These are phyloP conservation scores for Acanthisitta chloris DNA, from an alignment of 2,113 vertebrate species.

Conservation along the genomic window DNA sequence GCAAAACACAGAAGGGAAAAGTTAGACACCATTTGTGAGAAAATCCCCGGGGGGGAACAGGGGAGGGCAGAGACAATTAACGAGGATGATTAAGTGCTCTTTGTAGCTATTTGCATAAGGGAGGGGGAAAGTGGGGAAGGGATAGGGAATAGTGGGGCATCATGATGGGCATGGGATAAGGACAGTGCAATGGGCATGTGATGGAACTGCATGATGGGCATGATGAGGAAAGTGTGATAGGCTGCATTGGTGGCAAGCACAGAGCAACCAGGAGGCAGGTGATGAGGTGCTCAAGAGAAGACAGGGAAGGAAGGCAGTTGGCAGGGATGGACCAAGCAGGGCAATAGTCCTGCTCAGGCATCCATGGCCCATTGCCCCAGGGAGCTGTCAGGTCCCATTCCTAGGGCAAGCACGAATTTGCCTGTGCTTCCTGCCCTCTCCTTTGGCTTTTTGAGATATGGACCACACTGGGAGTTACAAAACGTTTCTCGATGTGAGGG, in stretches of 20 bases:
- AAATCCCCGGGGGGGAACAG: constrained; percentile 58
- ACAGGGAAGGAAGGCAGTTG: not conserved
- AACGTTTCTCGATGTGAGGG: accelerated
- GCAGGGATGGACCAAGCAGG: not conserved
- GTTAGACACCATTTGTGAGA: constrained; percentile 82
- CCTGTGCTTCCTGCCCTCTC: not conserved
- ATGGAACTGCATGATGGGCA: not conserved
- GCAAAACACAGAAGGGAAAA: constrained; percentile 82
- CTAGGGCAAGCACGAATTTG: accelerated
- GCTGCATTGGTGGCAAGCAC: not conserved
- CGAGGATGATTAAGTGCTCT: constrained; percentile 53
- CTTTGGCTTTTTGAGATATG: not conserved
- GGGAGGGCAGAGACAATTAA: constrained; percentile 36
- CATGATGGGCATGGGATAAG: not conserved
- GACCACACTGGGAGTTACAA: not conserved
- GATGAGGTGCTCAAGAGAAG: not conserved
- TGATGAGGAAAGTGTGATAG: too few relatives aligned
- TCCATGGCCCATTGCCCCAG: not conserved
- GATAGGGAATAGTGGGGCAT: not conserved
- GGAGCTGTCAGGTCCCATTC: not conserved
- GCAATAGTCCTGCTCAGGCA: not conserved
- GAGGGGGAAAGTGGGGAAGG: not conserved
- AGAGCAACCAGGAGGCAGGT: not conserved
- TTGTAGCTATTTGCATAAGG: not conserved
- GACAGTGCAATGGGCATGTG: not conserved